Base-by-base conservation (phyloP, 1,140 invertebrate species). In the Eubasilissa regina region DNA sequence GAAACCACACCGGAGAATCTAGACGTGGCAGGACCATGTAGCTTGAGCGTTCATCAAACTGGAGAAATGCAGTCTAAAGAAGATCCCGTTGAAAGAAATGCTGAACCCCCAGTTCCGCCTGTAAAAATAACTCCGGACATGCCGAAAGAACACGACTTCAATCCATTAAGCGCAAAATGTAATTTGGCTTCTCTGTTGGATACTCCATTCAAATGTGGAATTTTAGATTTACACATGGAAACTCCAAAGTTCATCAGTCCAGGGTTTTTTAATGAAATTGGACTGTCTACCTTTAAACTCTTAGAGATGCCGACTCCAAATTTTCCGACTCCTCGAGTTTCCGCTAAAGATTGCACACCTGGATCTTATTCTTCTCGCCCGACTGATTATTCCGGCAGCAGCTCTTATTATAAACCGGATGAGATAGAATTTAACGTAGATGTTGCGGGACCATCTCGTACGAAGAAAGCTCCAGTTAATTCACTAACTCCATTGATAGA, bases 381-480 rank as follows among this genome's bases (percentile, higher is more conserved):
- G 10, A 77, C 78, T 0, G 81, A 76, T 55, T 83, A 83, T 80
- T 83, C 81, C n/a, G 70, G 81, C 17, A 51, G 78, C 17, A 80
- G 81, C n/a, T 83, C 81, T 9, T 83, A 83, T 53, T 83, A 80
- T 56, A 83, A 80, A 74, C 81, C 81, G 0, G 81, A 83, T 78
- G 81, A 83, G 76, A 45, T 83, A n/a, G 81, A 83, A 17, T 51
- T 73, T 51, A 73, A 56, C 15, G n/a, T 47, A n/a, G 48, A 72
- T 43, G 25, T 45, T 60, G 19, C 43, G 19, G 15, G 10, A 72
- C 19, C 19, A 55, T 48, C 60, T 19, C n/a, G 13, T 12, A 7
- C 17, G 43, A 56, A 19, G 13, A 15, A 68, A 55, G 56, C 15
- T 48, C 13, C 47, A 76, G 17, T 10, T 21, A 0, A 0, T 17